These are phyloP conservation scores for Steromphala cineraria DNA, from an alignment of 2,888 invertebrate genomes.

Conservation along the genomic window DNA sequence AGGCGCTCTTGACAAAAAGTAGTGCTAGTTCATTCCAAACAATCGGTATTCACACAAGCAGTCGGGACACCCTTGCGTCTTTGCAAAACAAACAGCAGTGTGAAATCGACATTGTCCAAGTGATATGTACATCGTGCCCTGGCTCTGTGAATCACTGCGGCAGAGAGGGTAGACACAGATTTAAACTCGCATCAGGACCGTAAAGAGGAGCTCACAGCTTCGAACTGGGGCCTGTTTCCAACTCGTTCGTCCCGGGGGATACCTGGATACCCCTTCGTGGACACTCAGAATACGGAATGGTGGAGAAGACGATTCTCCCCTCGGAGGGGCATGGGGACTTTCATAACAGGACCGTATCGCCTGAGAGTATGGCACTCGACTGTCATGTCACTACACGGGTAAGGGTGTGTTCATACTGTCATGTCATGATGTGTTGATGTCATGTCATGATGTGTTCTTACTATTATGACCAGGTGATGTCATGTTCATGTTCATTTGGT, in stretches of 20 bases:
- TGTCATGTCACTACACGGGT: constrained; percentile 17
- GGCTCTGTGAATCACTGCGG: no score
- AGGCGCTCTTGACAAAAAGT: constrained; percentile 12
- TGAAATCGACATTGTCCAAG: not conserved
- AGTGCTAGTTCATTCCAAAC: constrained; percentile 8
- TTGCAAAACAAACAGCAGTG: constrained; percentile 11
- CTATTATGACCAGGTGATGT: no score
- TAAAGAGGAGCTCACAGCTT: no score
- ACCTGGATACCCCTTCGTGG: constrained; percentile 1
- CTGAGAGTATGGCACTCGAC: not conserved
- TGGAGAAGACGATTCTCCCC: not conserved
- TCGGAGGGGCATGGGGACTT: not conserved
- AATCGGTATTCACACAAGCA: not conserved
- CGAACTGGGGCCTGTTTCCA: constrained; percentile 9
- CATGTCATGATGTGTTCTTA: no score
- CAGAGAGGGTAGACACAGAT: no score
- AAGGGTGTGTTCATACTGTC: not conserved
- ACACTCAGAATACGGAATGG: not conserved
- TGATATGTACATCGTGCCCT: no score
- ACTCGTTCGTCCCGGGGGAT: constrained; percentile 7
- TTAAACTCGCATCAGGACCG: no score
- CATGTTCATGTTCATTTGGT: no score
- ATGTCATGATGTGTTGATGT: no score
- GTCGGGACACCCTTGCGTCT: not conserved
- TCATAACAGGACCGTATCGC: constrained; percentile 2